These are phyloP conservation scores for Propithecus deckenii DNA, from an alignment of 2,797 vertebrate genomes.

Conservation along the genomic window DNA sequence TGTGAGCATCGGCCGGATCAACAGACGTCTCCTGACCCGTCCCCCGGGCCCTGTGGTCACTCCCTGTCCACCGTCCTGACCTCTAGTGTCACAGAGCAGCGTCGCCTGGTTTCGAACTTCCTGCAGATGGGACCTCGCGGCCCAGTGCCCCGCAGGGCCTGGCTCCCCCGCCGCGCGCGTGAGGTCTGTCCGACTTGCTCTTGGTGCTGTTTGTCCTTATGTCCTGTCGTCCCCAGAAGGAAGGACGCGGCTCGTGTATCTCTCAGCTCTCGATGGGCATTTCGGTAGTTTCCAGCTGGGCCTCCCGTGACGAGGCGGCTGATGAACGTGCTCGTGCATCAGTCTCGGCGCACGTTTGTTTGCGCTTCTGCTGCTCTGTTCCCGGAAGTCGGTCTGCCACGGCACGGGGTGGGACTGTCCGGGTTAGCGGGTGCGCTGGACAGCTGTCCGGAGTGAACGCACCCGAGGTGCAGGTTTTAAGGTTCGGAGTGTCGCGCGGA, in stretches of 20 bases:
- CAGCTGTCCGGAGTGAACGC: not conserved
- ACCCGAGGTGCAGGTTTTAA: accelerated
- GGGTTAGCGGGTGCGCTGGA: not conserved
- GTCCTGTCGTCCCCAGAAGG: not conserved
- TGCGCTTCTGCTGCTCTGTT: not conserved
- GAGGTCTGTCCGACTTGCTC: accelerated
- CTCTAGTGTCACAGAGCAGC: not conserved
- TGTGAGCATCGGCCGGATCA: accelerated
- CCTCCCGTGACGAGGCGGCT: not conserved
- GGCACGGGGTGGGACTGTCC: accelerated
- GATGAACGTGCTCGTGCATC: not conserved
- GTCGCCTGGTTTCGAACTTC: not conserved
- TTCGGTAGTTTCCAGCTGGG: not conserved
- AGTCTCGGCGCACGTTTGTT: accelerated
- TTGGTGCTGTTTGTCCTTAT: not conserved
- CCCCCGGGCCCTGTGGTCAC: not conserved
- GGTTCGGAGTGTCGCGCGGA: accelerated
- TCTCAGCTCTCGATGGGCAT: no score
- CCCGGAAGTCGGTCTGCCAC: not conserved
- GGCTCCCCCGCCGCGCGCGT: not conserved
- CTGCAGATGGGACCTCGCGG: accelerated
- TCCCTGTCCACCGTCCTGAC: not conserved
- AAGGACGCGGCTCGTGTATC: not conserved
- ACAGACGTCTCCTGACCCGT: not conserved
- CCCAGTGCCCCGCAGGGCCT: not conserved